These are phyloP conservation scores for Passer domesticus DNA, from an alignment of 2,113 vertebrate species.

Conservation along the genomic window DNA sequence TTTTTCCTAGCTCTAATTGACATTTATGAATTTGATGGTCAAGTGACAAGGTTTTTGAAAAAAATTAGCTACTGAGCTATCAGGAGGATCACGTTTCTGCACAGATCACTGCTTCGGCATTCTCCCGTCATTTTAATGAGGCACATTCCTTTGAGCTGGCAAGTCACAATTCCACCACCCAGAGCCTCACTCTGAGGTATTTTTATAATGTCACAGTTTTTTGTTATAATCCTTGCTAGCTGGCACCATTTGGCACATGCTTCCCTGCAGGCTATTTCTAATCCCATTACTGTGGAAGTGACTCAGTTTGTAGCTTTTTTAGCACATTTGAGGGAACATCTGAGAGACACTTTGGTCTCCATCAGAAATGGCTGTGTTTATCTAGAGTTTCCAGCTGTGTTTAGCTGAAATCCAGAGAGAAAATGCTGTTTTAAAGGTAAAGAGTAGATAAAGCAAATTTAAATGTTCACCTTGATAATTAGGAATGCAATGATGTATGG, in stretches of 20 bases:
- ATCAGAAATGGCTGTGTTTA: slow-evolving; percentile 79
- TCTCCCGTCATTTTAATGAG: slow-evolving; percentile 60
- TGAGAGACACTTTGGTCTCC: slow-evolving; percentile 72
- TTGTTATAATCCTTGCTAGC: slow-evolving; percentile 69
- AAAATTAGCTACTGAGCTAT: slow-evolving; percentile 33
- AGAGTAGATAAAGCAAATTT: slow-evolving; percentile 65
- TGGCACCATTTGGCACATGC: slow-evolving; percentile 62
- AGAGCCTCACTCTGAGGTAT: slow-evolving; percentile 63
- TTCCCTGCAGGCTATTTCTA: slow-evolving; percentile 71
- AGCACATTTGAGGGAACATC: slow-evolving; percentile 69
- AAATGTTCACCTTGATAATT: slow-evolving; percentile 66
- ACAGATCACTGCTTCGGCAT: slow-evolving; percentile 28
- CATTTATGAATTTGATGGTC: slow-evolving; percentile 45
- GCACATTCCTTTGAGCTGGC: slow-evolving; percentile 59
- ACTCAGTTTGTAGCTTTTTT: slow-evolving; percentile 73
- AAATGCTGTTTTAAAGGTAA: slow-evolving; percentile 67
- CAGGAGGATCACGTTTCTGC: slow-evolving; percentile 43
- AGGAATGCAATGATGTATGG: slow-evolving; percentile 1
- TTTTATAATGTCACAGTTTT: slow-evolving; percentile 71
- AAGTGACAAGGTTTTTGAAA: slow-evolving; percentile 37
- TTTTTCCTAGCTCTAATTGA: neutral
- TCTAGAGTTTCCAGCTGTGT: slow-evolving; percentile 83
- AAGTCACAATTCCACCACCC: slow-evolving; percentile 51
- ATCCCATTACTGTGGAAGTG: slow-evolving; percentile 71
- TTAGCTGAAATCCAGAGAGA: slow-evolving; percentile 75